Evolutionary conservation across 2,113 vertebrate genomes (phyloP), one percentile per base, ranked within the genome.

Genomic region (Cynopterus brachyotis): DNA sequence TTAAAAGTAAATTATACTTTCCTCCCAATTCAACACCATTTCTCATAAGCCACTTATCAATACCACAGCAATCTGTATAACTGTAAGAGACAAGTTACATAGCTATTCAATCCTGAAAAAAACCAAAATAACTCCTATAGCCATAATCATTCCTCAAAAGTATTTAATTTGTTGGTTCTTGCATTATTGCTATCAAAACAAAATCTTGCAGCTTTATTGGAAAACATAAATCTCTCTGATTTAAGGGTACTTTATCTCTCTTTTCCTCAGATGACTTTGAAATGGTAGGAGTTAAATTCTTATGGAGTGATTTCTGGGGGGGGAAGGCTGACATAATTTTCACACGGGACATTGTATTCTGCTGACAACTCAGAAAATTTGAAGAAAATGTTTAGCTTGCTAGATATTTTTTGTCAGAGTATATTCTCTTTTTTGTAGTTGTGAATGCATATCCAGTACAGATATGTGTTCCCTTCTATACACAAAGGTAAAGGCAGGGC

Each of bases 111-210:
- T 96, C 30, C 59, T 28, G 15, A 89, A 94, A 95, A 96, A 96
- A 96, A 94, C 57, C 57, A 91, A 95, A 97, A 79, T 95, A 94
- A 96, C 69, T 96, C 94, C 89, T 97, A 83, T 67, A 97, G 32
- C 75, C 96, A 72, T 87, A 96, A 97, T 97, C 94, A 96, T 97
- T 98, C 60, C 92, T 98, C 96, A 96, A 96, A 87, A 97, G 59
- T 73, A 94, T 95, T 97, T 97, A 96, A 96, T 98, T 94, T 72
- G 64, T 95, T 97, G 88, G 69, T 9, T 95, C 79, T 97, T 97
- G 88, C 67, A 95, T 97, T 94, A 94, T 84, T 96, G 72, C 80
- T 97, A 98, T 98, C 96, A 98, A 97, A 97, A 98, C 93, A 96
- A 92, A 97, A 93, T 97, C 85, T 96, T 16, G 5, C 35, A 78